Evolutionary conservation across 2,888 invertebrate genomes (phyloP).

Genomic region (Halocaridina rubra): DNA sequence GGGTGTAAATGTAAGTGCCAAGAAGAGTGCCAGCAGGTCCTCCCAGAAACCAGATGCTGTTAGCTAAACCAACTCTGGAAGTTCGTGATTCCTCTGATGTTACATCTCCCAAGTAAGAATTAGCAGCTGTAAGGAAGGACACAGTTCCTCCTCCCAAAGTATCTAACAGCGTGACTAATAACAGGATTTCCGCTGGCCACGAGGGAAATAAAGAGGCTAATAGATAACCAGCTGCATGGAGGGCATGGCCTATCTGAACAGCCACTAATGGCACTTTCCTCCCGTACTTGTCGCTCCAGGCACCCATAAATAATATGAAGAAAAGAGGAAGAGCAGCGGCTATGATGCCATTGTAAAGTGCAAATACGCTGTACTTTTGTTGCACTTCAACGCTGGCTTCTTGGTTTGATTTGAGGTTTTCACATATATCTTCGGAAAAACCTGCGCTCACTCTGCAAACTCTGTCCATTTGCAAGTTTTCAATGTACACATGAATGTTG

Average conservation of each 20-base stretch:
- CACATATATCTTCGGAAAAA: conserved; percentile 9
- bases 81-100: conserved; percentile 53
- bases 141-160: conserved; percentile 60
- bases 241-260: conserved; percentile 64
- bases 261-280: conserved; percentile 65
- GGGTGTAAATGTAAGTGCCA: conserved; percentile 52
- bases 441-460: conserved; percentile 30
- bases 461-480: conserved; percentile 52
- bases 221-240: conserved; percentile 64
- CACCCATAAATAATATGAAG: conserved; percentile 65
- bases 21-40: conserved; percentile 58
- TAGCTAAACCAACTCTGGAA: conserved; percentile 52
- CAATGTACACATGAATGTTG: conserved; percentile 42
- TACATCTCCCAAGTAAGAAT: conserved; percentile 60
- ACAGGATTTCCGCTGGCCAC: conserved; percentile 58
- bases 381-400: conserved; percentile 47
- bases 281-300: conserved; percentile 66
- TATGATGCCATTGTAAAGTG: conserved; percentile 55
- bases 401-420: background rate
- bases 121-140: conserved; percentile 59
- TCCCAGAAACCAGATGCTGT: conserved; percentile 61
- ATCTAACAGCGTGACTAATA: conserved; percentile 52
- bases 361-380: conserved; percentile 49
- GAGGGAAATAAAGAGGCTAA: conserved; percentile 25
- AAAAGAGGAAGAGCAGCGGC: conserved; percentile 64